Evolutionary conservation across 2,888 invertebrate species (phyloP), one percentile per base, ranked within the genome.

Genomic region (Macaria liturata): DNA sequence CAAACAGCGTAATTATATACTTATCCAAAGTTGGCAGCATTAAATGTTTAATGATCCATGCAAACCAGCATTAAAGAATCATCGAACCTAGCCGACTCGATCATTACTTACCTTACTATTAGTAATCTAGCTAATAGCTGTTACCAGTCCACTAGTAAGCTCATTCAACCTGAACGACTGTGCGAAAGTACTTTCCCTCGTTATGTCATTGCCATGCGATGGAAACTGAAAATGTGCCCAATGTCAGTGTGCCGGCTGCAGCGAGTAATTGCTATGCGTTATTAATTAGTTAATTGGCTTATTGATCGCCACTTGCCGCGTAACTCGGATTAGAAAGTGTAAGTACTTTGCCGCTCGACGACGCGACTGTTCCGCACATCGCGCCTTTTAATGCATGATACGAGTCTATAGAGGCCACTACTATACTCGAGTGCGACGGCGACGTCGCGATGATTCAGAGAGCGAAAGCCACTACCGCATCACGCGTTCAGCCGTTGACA

Each of bases 401-500:
- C 65, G 69, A 76, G 65, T 70, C 69, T 68, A 64, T 77, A 74
- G 9, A 42, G 5, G 9, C 42, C 42, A 42, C 9, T 8, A 7
- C 39, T 39, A 39, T 39, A 70, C 64, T 76, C 70, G 72, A 69
- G 77, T 81, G 76, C 79, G 75, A 81, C 77, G 67, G 71, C 74
- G 78, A 75, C 74, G 74, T 74, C 77, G 74, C 75, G 64, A 57
- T 65, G 67, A 55, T 64, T 60, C 54, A 65, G 77, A 82, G 75
- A 82, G 89, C 85, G 90, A 90, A 90, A 90, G 90, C 84, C 69
- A 74, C 74, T 78, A 72, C 81, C 79, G 78, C 80, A 76, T 78
- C 84, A 84, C 84, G 83, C 83, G 74, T 69, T 68, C 71, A 78
- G 88, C 81, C 88, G 78, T 81, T 87, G 86, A 88, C 90, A 78